A percentile compares a stretch with the other conserved stretches of the same genome.
Conservation (phyloP, 2,888 invertebrate genomes). For the Platycheirus albimanus region DNA sequence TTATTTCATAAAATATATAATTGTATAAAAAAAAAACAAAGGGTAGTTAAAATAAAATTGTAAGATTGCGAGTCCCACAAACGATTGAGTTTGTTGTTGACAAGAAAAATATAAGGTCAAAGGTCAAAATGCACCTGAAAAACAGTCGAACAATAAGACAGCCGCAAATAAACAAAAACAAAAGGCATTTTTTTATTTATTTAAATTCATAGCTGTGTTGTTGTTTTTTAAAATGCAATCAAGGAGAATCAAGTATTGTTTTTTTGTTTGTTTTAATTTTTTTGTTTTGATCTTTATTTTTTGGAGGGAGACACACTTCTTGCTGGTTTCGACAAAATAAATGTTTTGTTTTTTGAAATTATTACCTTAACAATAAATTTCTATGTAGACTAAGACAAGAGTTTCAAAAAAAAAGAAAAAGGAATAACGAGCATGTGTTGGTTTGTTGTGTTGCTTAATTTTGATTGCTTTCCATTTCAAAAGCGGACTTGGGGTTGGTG, state of each 20-base stretch:
- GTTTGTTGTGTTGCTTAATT: constrained; percentile 27
- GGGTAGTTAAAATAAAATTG: constrained; percentile 37
- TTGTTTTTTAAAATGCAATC: constrained; percentile 20
- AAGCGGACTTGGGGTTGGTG: constrained; percentile 23
- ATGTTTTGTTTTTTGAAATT: constrained; percentile 34
- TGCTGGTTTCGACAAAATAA: constrained; percentile 60
- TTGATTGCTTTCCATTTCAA: constrained; percentile 33
- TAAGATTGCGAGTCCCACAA: too few relatives aligned
- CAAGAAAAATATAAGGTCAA: constrained; percentile 31
- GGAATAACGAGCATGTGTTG: constrained; percentile 64
- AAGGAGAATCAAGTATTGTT: constrained; percentile 15
- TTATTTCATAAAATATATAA: constrained; percentile 49
- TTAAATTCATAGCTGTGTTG: background rate
- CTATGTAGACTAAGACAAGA: constrained; percentile 61
- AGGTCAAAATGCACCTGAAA: constrained; percentile 57
- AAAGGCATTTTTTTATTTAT: too few relatives aligned
- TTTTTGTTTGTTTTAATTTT: constrained; percentile 11
- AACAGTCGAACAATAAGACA: constrained; percentile 34
- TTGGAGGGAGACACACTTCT: constrained; percentile 43
- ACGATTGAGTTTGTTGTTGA: too few relatives aligned
- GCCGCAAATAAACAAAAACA: too few relatives aligned
- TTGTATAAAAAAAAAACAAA: constrained; percentile 34
- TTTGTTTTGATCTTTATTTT: constrained; percentile 7
- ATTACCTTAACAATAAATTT: constrained; percentile 69
- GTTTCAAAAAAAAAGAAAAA: too few relatives aligned